Percentiles rank a stretch among this genome's conserved stretches.
Evolutionary conservation across 2,113 vertebrate genomes (phyloP).

Genomic region (Cavia porcellus): DNA sequence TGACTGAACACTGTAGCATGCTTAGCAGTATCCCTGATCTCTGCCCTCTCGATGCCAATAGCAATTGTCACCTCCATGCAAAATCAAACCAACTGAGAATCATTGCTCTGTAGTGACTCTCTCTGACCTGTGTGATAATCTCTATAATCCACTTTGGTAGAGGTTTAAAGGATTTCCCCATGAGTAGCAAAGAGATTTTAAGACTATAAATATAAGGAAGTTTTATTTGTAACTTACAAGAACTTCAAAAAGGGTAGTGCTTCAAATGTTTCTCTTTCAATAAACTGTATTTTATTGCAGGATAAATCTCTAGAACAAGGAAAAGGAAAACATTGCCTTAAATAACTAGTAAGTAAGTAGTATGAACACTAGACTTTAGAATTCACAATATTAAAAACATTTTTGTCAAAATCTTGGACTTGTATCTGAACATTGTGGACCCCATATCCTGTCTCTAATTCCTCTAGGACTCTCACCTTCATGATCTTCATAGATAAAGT

Average conservation of each 20-base stretch:
- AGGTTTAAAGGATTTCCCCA: neutral
- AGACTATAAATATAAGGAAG: neutral
- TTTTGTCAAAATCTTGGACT: neutral
- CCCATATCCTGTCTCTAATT: neutral
- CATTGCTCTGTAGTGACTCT: no score
- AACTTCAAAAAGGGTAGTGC: constrained; percentile 77
- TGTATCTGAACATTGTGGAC: neutral
- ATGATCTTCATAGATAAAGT: neutral
- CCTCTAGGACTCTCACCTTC: neutral
- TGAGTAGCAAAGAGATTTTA: neutral
- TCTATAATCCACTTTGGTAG: no score
- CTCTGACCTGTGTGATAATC: no score
- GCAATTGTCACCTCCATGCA: no score
- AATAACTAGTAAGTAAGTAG: neutral
- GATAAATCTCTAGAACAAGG: constrained; percentile 81
- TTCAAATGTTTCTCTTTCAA: constrained; percentile 61
- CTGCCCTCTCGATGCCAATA: no score
- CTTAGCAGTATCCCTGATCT: neutral
- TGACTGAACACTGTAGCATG: neutral
- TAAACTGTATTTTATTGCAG: constrained; percentile 76
- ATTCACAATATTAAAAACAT: neutral
- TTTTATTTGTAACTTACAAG: constrained; percentile 77
- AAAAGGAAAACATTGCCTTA: constrained; percentile 68
- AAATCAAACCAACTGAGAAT: no score
- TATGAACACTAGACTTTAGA: constrained; percentile 16